Evolutionary conservation across 2,888 invertebrate species (phyloP).

Genomic region (Beris morrisii): DNA sequence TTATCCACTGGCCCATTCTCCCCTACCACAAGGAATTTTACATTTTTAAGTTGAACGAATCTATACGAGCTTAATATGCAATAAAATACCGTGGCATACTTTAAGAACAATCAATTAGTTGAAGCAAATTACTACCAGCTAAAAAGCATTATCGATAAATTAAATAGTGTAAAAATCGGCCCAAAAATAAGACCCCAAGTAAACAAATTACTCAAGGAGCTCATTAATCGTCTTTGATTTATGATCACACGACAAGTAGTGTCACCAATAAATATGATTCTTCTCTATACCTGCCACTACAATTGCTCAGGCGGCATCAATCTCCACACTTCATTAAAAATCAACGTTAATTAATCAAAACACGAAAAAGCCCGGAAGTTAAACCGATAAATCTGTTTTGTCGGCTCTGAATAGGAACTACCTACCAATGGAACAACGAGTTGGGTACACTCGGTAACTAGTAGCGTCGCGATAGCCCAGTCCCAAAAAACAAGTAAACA

Average conservation of each 20-base stretch:
- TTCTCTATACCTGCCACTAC: no score
- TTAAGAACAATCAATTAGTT: no score
- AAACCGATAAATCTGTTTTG: constrained; percentile 40
- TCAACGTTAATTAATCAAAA: constrained; percentile 34
- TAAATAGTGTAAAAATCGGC: no score
- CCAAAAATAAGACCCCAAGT: no score
- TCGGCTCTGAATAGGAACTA: constrained; percentile 29
- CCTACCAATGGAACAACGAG: background rate
- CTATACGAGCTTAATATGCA: no score
- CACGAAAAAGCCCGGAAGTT: constrained; percentile 43
- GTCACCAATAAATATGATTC: constrained; percentile 17
- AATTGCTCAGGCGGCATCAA: constrained; percentile 9
- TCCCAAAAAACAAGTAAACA: constrained; percentile 23
- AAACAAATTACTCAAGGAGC: background rate
- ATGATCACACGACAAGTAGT: constrained; percentile 23
- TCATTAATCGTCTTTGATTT: constrained; percentile 11
- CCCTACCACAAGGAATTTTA: no score
- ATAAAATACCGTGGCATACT: no score
- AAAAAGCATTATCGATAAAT: no score
- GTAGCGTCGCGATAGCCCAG: background rate
- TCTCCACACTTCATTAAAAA: constrained; percentile 32
- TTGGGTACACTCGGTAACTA: background rate
- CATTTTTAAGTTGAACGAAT: no score
- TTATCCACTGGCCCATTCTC: no score
- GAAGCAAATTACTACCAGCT: no score